Conservation (phyloP, 2,888 invertebrate genomes). For the Pantelozetes paolii region DNA sequence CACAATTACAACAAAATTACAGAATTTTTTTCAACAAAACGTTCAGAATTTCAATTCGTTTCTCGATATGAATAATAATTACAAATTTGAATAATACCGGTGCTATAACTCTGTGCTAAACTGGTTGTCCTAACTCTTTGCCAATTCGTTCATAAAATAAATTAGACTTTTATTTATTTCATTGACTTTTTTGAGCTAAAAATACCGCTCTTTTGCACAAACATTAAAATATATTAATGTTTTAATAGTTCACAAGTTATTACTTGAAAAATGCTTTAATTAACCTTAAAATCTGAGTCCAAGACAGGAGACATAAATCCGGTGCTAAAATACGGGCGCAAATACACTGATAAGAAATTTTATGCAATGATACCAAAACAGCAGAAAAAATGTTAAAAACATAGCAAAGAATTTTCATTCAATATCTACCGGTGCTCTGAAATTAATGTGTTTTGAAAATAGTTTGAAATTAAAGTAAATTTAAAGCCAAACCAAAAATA, state of each 20-base stretch:
- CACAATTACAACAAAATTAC: background rate
- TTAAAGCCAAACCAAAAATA: background rate
- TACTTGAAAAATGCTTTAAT: too few relatives aligned
- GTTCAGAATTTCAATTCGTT: conserved; percentile 12
- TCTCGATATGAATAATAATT: background rate
- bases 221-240: too few relatives aligned
- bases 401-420: background rate
- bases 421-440: too few relatives aligned
- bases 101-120: background rate
- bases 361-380: background rate
- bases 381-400: background rate
- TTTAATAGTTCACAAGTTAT: too few relatives aligned
- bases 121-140: background rate
- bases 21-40: background rate
- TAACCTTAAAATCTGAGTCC: too few relatives aligned
- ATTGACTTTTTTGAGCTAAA: background rate
- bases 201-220: background rate
- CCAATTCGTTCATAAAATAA: background rate
- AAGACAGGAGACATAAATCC: too few relatives aligned
- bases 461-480: background rate
- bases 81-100: background rate
- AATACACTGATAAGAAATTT: background rate
- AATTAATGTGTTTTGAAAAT: background rate
- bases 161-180: background rate
- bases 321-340: background rate